Evolutionary conservation across 2,113 vertebrate genomes (phyloP).

Genomic region (Rhizomys pruinosus): DNA sequence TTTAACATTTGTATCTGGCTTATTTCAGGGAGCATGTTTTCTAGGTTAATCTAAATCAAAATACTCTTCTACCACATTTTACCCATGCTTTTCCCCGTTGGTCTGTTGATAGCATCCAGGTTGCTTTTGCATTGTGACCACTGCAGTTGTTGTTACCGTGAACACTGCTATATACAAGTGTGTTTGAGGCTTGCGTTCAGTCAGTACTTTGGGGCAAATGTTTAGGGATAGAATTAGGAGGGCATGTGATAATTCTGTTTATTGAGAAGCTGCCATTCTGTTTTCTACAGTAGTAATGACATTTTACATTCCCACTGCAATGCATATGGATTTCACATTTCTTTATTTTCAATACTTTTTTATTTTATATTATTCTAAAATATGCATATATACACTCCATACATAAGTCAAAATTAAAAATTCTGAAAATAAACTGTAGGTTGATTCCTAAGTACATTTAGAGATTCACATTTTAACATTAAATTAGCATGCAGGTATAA

Average conservation of each 20-base stretch:
- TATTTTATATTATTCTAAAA: no score
- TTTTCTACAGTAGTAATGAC: not conserved
- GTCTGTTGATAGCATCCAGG: not conserved
- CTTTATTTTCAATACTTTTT: no score
- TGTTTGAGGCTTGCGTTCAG: not conserved
- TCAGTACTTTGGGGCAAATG: not conserved
- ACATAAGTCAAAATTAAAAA: no score
- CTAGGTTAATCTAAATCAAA: not conserved
- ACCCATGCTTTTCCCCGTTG: not conserved
- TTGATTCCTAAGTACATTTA: no score
- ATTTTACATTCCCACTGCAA: not conserved
- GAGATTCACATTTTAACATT: no score
- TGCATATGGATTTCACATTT: not conserved
- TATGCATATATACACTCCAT: no score
- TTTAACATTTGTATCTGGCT: not conserved
- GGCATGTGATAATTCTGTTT: not conserved
- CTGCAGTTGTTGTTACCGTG: not conserved
- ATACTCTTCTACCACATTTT: not conserved
- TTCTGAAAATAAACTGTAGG: no score
- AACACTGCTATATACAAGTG: not conserved
- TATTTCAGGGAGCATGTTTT: not conserved
- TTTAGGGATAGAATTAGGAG: not conserved
- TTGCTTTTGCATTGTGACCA: not conserved
- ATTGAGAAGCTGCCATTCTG: not conserved
- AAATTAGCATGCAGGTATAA: no score